These are phyloP conservation scores for Aspiorhynchus laticeps DNA, from an alignment of 2,113 vertebrate genomes.

Conservation along the genomic window DNA sequence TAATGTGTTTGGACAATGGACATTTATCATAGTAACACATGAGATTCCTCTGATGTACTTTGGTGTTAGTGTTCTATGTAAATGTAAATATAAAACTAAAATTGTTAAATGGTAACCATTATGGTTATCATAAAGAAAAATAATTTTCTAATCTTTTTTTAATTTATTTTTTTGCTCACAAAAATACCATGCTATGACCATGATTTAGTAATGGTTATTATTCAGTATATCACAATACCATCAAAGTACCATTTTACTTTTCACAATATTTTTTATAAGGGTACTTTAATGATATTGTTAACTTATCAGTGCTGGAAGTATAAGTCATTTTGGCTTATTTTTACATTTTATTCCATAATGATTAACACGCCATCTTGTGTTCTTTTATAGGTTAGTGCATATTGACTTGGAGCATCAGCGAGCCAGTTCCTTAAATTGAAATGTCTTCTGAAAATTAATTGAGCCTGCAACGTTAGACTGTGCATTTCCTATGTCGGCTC, in stretches of 20 bases:
- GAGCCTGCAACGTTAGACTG: not conserved
- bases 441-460: not conserved
- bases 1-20: not conserved
- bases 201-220: not conserved
- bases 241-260: not conserved
- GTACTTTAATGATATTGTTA: not conserved
- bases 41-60: not conserved
- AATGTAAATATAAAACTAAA: not conserved
- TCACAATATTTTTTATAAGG: not conserved
- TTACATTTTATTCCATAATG: not conserved
- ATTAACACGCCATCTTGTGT: not conserved
- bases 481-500: constrained; percentile 73
- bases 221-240: not conserved
- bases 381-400: constrained; percentile 5
- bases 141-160: not conserved
- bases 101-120: not conserved
- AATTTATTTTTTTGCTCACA: not conserved
- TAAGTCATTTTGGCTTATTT: not conserved
- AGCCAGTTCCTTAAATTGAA: not conserved
- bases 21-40: not conserved
- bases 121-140: not conserved
- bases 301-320: not conserved
- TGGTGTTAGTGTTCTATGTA: not conserved
- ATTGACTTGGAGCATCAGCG: not conserved
- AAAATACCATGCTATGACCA: not conserved